Conservation (phyloP, 2,888 invertebrate genomes). For the Rhagonycha lutea region DNA sequence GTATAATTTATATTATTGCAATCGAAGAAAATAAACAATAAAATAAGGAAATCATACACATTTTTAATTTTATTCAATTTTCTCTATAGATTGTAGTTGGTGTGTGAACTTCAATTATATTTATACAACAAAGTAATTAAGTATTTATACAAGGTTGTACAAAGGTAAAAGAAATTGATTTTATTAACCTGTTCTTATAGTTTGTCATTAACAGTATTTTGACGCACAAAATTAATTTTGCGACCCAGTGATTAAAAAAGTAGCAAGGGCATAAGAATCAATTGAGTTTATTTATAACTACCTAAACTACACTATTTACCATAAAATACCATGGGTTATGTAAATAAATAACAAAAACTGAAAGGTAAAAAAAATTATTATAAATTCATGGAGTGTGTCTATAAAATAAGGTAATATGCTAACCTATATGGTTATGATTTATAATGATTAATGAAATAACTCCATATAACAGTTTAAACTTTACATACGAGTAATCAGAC, state of each 20-base stretch:
- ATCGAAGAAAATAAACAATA: no score
- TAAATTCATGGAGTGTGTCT: no score
- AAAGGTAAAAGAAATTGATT: not conserved
- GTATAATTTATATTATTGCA: no score
- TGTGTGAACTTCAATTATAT: not conserved
- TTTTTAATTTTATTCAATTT: not conserved
- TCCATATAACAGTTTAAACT: no score
- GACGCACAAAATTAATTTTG: not conserved
- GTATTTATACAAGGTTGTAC: not conserved
- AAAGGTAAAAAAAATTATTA: not conserved
- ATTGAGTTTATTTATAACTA: not conserved
- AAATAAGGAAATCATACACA: not conserved
- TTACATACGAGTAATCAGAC: no score
- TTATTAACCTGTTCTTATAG: not conserved
- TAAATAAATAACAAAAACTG: not conserved
- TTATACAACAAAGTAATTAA: not conserved
- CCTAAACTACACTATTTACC: no score
- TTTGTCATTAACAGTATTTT: not conserved
- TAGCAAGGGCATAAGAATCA: not conserved
- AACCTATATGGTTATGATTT: no score
- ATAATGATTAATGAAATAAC: no score
- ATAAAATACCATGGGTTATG: no score
- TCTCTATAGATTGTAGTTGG: not conserved
- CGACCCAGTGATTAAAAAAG: not conserved
- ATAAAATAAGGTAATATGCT: no score